These are phyloP conservation scores for Discoglossus pictus DNA, from an alignment of 2,797 vertebrate species.

Conservation along the genomic window DNA sequence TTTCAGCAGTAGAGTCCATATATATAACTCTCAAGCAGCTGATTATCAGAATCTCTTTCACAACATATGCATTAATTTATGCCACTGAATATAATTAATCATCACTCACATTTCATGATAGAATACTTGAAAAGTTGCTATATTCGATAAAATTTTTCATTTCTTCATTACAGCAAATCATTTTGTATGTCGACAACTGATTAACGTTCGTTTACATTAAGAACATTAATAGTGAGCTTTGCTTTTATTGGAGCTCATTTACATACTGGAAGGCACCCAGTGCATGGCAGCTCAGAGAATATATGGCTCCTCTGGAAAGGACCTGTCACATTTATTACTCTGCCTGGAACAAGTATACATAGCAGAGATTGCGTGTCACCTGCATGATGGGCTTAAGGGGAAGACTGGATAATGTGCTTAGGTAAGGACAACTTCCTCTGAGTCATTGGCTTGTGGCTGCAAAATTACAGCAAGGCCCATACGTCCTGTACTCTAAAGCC, in stretches of 20 bases:
- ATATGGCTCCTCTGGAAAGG: slow-evolving; percentile 20
- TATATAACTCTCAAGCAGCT: not conserved
- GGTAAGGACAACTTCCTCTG: too few species aligned
- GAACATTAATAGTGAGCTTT: slow-evolving; percentile 35
- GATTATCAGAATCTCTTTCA: not conserved
- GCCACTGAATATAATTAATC: slow-evolving; percentile 12
- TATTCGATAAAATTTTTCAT: slow-evolving; percentile 28
- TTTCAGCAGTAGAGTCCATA: too few species aligned
- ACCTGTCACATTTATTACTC: slow-evolving; percentile 36
- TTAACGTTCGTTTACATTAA: slow-evolving; percentile 31
- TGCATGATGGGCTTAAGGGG: not conserved
- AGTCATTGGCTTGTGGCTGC: too few species aligned
- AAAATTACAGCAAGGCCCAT: too few species aligned
- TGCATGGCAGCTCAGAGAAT: slow-evolving; percentile 12
- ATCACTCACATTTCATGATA: not conserved
- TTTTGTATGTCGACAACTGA: slow-evolving; percentile 11
- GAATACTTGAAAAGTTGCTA: slow-evolving; percentile 9
- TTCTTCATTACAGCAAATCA: slow-evolving; percentile 38
- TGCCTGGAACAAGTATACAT: not conserved
- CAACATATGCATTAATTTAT: not conserved
- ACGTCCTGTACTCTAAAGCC: too few species aligned
- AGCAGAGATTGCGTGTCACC: slow-evolving; percentile 2
- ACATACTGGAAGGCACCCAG: slow-evolving; percentile 30
- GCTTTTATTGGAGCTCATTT: slow-evolving; percentile 26
- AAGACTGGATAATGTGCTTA: not conserved